Base-by-base conservation (phyloP, 2,113 vertebrate genomes). In the Pycnonotus jocosus region DNA sequence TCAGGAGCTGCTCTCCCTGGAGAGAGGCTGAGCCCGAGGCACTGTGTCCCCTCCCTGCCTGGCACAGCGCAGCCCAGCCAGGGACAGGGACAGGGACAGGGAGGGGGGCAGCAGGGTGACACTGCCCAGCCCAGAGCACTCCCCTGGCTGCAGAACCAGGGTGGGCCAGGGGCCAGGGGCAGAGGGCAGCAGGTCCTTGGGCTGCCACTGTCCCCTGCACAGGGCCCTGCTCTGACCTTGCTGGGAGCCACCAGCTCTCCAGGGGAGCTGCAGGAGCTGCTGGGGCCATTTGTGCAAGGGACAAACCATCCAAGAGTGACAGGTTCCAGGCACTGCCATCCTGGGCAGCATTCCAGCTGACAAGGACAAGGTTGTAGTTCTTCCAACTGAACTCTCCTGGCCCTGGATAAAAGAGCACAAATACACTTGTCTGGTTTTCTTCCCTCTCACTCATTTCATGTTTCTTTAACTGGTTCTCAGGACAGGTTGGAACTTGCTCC, bases 281-380 rank as follows among this genome's bases (percentile, higher is more conserved):
- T 27, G n/a, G 25, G 30, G 62, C 58, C 10, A 0, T 14, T 33
- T 0, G 0, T 37, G 38, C 8, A 1, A 24, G 38, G 37, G 9
- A 7, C 18, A 3, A 51, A 21, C 17, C 68, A 12, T 5, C n/a
- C 56, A 7, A 2, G 10, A 42, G 88, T 2, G 13, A 2, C 19
- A 7, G 38, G 14, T 37, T 71, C 12, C 33, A 14, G 51, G 3
- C 45, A 2, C 48, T 31, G 48, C 27, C 58, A 2, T 9, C 20
- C 21, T 0, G 4, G 80, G 28, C 5, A 3, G 31, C 50, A 8
- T n/a, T 42, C 47, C 79, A 27, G 47, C 54, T 31, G 69, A 20
- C 42, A 35, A 28, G 22, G 38, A 50, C n/a, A 33, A 15, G 12
- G 24, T 12, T 40, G 28, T 42, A 22, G 47, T 6, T 90, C 11